Evolutionary conservation across 2,888 invertebrate genomes (phyloP).

Genomic region (Drosophila gaucha): DNA sequence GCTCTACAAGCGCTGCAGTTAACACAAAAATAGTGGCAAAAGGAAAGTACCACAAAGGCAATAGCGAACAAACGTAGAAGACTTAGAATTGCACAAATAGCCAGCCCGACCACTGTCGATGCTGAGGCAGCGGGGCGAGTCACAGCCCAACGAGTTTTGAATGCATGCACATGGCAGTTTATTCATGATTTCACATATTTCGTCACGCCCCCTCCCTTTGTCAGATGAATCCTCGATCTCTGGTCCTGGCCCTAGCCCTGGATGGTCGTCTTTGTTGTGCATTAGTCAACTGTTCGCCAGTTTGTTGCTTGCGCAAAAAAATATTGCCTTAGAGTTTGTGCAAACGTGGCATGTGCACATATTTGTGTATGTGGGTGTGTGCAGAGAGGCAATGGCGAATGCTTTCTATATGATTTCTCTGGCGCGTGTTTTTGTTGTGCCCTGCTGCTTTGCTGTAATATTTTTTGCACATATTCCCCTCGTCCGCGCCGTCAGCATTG

Average conservation of each 20-base stretch:
- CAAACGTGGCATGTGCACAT: conserved; percentile 43
- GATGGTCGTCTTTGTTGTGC: conserved; percentile 64
- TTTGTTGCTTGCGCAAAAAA: conserved; percentile 63
- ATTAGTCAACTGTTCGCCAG: conserved; percentile 60
- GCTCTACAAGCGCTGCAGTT: conserved; percentile 14
- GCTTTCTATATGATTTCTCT: conserved; percentile 76
- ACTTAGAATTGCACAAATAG: conserved; percentile 9
- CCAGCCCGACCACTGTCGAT: neutral
- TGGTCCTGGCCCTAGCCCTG: conserved; percentile 3
- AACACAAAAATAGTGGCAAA: neutral
- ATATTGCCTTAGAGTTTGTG: conserved; percentile 72
- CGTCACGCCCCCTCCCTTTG: conserved; percentile 26
- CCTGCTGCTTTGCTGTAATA: conserved; percentile 51
- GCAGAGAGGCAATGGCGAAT: conserved; percentile 34
- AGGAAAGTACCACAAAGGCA: conserved; percentile 43
- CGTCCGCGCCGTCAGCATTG: neutral
- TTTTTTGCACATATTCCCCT: conserved; percentile 40
- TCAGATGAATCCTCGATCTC: conserved; percentile 1
- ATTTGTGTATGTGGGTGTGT: neutral
- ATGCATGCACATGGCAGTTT: conserved; percentile 81
- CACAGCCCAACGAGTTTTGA: conserved; percentile 53
- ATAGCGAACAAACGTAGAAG: conserved; percentile 14
- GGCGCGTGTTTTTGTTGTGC: conserved; percentile 56
- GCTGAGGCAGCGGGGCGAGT: too few relatives aligned
- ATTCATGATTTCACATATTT: conserved; percentile 82